Evolutionary conservation across 2,797 vertebrate species (phyloP).

Genomic region (Eleutherodactylus coqui): DNA sequence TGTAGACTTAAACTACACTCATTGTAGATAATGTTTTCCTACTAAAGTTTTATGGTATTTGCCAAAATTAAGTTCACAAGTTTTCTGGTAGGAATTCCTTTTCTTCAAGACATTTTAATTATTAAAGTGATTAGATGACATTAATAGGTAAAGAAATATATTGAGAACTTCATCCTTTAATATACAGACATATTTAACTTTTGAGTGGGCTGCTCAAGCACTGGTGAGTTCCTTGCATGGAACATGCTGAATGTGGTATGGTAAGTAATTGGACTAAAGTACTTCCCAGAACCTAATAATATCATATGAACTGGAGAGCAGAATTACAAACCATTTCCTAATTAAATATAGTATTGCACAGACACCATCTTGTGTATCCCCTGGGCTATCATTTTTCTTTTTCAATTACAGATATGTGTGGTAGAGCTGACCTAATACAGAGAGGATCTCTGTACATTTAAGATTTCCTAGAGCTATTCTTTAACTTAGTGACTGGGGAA

Average conservation of each 20-base stretch:
- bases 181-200: not conserved
- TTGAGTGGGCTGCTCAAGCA: not conserved
- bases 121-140: not conserved
- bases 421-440: slow-evolving; percentile 31
- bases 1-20: too few relatives aligned
- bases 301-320: slow-evolving; percentile 34
- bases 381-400: slow-evolving; percentile 48
- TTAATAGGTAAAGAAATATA: not conserved
- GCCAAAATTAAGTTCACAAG: too few relatives aligned
- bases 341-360: slow-evolving; percentile 52
- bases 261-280: slow-evolving; percentile 49
- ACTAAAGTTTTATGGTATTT: too few relatives aligned
- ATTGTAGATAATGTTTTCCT: too few relatives aligned
- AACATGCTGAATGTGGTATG: slow-evolving; percentile 32
- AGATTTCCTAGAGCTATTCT: slow-evolving; percentile 32
- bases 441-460: slow-evolving; percentile 30
- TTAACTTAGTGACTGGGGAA: slow-evolving; percentile 25
- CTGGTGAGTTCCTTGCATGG: slow-evolving; percentile 9
- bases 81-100: too few relatives aligned
- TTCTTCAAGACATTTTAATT: too few relatives aligned
- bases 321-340: slow-evolving; percentile 50
- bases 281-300: slow-evolving; percentile 49
- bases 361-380: slow-evolving; percentile 43
- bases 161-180: not conserved
- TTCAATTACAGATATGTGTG: slow-evolving; percentile 48